Conservation (phyloP, 2,797 vertebrate genomes). For the Stomatorhinus walkeri region DNA sequence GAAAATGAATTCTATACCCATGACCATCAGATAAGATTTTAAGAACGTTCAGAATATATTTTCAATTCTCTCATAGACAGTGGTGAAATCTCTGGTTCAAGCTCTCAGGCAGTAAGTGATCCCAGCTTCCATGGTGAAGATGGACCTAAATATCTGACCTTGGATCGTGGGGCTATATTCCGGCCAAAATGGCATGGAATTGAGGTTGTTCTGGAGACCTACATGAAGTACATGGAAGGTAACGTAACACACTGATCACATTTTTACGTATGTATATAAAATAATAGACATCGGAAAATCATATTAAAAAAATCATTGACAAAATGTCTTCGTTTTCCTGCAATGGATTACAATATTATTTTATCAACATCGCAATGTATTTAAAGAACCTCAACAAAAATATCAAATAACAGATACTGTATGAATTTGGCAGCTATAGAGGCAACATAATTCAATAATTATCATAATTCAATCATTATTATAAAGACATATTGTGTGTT, state of each 20-base stretch:
- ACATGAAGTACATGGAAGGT: not conserved
- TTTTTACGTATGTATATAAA: not conserved
- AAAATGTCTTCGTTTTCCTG: not conserved
- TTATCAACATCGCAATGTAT: not conserved
- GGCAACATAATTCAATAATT: not conserved
- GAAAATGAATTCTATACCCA: not conserved
- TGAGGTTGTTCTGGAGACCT: not conserved
- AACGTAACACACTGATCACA: not conserved
- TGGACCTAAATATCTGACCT: not conserved
- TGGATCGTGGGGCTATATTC: not conserved
- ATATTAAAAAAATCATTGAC: not conserved
- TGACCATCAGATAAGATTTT: not conserved
- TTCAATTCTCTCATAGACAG: not conserved
- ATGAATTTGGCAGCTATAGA: not conserved
- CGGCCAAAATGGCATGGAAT: not conserved
- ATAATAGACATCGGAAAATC: not conserved
- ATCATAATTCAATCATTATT: not conserved
- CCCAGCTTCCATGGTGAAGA: not conserved
- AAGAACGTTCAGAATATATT: not conserved
- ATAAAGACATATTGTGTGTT: not conserved
- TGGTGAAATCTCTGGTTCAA: not conserved
- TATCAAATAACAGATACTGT: not conserved
- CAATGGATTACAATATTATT: not conserved
- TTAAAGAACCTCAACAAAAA: not conserved
- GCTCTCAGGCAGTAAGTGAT: not conserved